Conservation (phyloP, 2,888 invertebrate genomes). For the Halocaridina rubra region DNA sequence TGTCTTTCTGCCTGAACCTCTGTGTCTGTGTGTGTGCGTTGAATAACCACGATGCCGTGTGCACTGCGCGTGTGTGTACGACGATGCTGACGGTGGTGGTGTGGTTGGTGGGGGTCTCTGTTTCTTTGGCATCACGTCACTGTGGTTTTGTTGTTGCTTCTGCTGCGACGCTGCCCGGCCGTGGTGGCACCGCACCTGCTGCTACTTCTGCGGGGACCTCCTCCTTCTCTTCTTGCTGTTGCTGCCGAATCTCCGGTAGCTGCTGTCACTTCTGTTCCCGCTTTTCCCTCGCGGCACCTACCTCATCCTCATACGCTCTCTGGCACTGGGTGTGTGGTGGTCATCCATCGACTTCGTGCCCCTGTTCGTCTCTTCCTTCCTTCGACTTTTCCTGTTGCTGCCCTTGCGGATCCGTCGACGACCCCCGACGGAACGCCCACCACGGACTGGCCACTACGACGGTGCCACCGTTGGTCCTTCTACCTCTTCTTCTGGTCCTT, state of each 20-base stretch:
- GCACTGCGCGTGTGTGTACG: slow-evolving; percentile 43
- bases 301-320: background rate
- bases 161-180: background rate
- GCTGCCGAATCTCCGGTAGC: background rate
- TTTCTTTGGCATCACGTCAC: background rate
- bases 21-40: slow-evolving; percentile 27
- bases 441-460: slow-evolving; percentile 11
- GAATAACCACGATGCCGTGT: background rate
- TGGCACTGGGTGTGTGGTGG: background rate
- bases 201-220: background rate
- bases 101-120: background rate
- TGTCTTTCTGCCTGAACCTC: too few species aligned
- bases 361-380: background rate
- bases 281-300: slow-evolving; percentile 13
- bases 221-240: background rate
- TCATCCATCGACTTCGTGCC: slow-evolving; percentile 9
- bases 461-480: slow-evolving; percentile 30
- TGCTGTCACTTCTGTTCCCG: background rate
- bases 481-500: slow-evolving; percentile 30
- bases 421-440: background rate
- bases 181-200: background rate
- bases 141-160: background rate
- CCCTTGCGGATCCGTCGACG: background rate
- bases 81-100: background rate
- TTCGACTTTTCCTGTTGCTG: slow-evolving; percentile 2